phyloP scores from a whole-genome alignment of 2,113 vertebrate genomes.

The Neotoma lepida region DNA sequence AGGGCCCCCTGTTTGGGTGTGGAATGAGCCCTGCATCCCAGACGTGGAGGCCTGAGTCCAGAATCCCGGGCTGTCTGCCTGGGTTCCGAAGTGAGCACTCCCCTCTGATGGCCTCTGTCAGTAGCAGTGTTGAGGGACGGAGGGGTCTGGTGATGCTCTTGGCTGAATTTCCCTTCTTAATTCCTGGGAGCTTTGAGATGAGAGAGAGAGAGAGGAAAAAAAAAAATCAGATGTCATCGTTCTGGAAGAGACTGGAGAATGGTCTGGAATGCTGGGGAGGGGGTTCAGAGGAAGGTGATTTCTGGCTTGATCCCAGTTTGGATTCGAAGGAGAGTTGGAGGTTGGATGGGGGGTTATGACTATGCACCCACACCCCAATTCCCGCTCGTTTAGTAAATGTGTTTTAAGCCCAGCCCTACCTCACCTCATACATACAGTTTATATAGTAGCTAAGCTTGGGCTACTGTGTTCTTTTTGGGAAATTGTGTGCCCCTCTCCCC shows the following conservation, averaged over 20 bases:
- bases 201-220: neutral
- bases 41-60: conserved; percentile 65
- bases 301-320: conserved; percentile 55
- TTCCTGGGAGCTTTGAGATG: conserved; percentile 75
- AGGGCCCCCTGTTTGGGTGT: conserved; percentile 76
- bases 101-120: conserved; percentile 73
- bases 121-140: conserved; percentile 26
- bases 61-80: conserved; percentile 28
- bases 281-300: conserved; percentile 1
- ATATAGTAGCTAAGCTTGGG: conserved; percentile 28
- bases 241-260: conserved; percentile 69
- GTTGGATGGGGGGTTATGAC: conserved; percentile 23
- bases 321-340: conserved; percentile 65
- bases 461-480: conserved; percentile 6
- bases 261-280: conserved; percentile 51
- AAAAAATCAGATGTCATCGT: conserved; percentile 75
- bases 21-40: conserved; percentile 65
- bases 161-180: conserved; percentile 77
- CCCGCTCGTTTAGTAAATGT: conserved; percentile 24
- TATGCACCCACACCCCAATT: neutral
- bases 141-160: conserved; percentile 52
- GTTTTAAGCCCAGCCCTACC: neutral
- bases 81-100: conserved; percentile 59
- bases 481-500: neutral
- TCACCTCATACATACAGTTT: neutral